A percentile compares a stretch with the other conserved stretches of the same genome.
Evolutionary conservation across 2,797 vertebrate genomes (phyloP).

Genomic region (Sternotherus odoratus): DNA sequence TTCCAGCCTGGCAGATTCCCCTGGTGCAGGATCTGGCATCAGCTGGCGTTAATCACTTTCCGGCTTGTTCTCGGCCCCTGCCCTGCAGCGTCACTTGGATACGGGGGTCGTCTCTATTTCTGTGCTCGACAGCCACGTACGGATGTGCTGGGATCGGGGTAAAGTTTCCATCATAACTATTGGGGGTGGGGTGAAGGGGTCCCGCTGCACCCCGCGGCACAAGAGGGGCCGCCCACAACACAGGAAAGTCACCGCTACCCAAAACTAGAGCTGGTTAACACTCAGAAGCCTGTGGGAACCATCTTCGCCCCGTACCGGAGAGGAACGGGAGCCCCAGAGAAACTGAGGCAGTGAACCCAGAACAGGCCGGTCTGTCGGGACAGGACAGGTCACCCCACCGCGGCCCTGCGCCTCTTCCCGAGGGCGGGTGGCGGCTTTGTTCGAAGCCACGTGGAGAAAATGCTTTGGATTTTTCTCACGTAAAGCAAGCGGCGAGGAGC

Average conservation of each 20-base stretch:
- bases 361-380: background rate
- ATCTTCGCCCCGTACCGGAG: background rate
- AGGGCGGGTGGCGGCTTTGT: background rate
- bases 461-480: slow-evolving; percentile 50
- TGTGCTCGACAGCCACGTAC: no score
- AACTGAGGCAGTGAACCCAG: background rate
- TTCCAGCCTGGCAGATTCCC: background rate
- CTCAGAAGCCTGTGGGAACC: no score
- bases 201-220: no score
- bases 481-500: slow-evolving; percentile 55
- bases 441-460: background rate
- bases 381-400: background rate
- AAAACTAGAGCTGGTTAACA: no score
- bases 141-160: background rate
- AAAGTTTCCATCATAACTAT: no score
- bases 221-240: no score
- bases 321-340: background rate
- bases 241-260: no score
- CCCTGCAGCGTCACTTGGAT: background rate
- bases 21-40: no score
- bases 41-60: no score
- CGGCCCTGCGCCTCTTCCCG: background rate
- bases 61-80: background rate
- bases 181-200: no score
- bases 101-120: background rate